Percentiles rank a stretch among this genome's conserved stretches.
Evolutionary conservation across 2,797 vertebrate genomes (phyloP).

Genomic region (Ctenochaetus hawaiiensis): DNA sequence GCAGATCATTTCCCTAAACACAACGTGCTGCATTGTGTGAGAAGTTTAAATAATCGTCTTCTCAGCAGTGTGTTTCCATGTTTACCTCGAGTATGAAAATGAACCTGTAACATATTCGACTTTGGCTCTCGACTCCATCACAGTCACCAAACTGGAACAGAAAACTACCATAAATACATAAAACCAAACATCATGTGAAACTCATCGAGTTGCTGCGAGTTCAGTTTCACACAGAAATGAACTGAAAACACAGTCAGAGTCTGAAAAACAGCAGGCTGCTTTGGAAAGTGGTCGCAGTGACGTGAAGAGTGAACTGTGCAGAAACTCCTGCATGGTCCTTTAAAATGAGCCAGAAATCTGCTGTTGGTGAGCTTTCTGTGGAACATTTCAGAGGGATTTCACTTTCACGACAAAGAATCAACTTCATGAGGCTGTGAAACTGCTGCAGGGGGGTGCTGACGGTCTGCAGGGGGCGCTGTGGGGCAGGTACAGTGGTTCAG

Average conservation of each 20-base stretch:
- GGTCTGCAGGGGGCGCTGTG: conserved; percentile 39
- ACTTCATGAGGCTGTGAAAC: neutral
- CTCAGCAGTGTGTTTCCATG: neutral
- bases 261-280: neutral
- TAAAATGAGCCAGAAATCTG: too few relatives aligned
- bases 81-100: conserved; percentile 42
- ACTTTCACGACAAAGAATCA: neutral
- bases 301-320: neutral
- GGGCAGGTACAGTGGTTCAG: conserved; percentile 35
- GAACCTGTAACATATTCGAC: neutral
- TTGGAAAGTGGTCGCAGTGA: neutral
- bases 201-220: neutral
- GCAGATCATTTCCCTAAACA: conserved; percentile 33
- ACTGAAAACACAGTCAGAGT: too few relatives aligned
- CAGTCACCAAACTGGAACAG: too few relatives aligned
- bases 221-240: neutral
- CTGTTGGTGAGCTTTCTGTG: too few relatives aligned
- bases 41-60: conserved; percentile 5
- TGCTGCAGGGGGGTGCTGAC: neutral
- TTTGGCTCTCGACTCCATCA: neutral
- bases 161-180: too few relatives aligned
- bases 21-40: neutral
- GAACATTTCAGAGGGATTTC: too few relatives aligned
- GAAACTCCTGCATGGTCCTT: neutral
- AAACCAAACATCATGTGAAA: neutral